Base-by-base conservation (phyloP, 2,113 vertebrate species). In the Parotia lawesii region DNA sequence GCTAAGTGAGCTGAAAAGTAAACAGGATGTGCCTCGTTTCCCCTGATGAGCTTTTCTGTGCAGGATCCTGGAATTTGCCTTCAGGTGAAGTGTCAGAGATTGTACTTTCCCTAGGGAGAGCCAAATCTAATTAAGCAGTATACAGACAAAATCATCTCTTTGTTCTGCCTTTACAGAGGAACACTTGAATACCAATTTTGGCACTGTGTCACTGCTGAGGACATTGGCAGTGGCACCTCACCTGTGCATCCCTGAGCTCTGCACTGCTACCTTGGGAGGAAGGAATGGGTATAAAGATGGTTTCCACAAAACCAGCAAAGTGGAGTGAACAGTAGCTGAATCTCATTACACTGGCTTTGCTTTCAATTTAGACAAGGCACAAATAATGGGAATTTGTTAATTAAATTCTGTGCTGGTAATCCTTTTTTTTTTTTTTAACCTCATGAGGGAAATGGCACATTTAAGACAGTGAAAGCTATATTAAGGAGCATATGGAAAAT, bases 1-100 rank as follows among this genome's bases (percentile, higher is more conserved):
- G 83, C 51, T 45, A 88, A 96, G 79, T 16, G 69, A 95, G 93
- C 87, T 89, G 91, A 62, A 91, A 80, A 85, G 85, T 66, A 95
- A 96, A 97, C 93, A 96, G 94, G 94, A 97, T 77, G 93, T 91
- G 89, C 81, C 93, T 96, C 93, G 95, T 97, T 95, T 97, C 93
- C 94, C 82, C 56, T 85, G 95, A 94, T 87, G 91, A 90, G 95
- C 84, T 95, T 71, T 87, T 88, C 86, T 62, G 56, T 71, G 44
- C 64, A 64, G 75, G 71, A 87, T 91, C 82, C 78, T 93, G 94
- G 85, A 95, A 96, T 91, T 82, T 91, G 89, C 95, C 95, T 93
- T 74, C 91, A 96, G 93, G 95, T 96, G 95, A 93, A 93, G 84
- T 64, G 94, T 94, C 91, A 80, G 81, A 78, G 67, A 77, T 80